A percentile compares a stretch with the other conserved stretches of the same genome.
phyloP scores from a whole-genome alignment of 2,888 invertebrate species.

The Cecidostiba fungosa region DNA sequence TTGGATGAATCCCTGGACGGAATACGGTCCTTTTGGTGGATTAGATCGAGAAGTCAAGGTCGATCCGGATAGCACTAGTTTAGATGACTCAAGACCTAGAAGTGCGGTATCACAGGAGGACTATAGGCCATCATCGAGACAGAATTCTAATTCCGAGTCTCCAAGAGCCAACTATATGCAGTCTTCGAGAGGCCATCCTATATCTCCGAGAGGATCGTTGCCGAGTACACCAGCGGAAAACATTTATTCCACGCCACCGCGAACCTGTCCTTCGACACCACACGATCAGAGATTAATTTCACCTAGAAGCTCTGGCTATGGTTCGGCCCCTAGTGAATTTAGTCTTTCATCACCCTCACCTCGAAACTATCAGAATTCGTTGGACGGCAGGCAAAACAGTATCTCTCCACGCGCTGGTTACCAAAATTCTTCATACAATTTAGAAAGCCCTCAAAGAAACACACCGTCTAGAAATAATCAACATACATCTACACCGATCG shows the following conservation, averaged over 20 bases:
- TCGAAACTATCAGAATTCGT: conserved; percentile 70
- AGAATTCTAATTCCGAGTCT: conserved; percentile 73
- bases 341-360: conserved; percentile 70
- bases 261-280: conserved; percentile 70
- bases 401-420: conserved; percentile 59
- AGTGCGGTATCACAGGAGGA: conserved; percentile 77
- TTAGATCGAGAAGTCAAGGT: conserved; percentile 84
- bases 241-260: conserved; percentile 71
- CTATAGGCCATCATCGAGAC: conserved; percentile 75
- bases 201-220: conserved; percentile 76
- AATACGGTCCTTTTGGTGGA: conserved; percentile 75
- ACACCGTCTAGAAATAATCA: conserved; percentile 66
- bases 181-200: conserved; percentile 73
- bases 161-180: conserved; percentile 71
- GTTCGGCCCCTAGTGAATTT: conserved; percentile 70
- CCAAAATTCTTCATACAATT: conserved; percentile 65
- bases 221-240: conserved; percentile 71
- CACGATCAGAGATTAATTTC: conserved; percentile 74
- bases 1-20: conserved; percentile 78
- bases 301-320: conserved; percentile 75
- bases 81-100: conserved; percentile 77
- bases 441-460: conserved; percentile 71
- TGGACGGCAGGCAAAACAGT: conserved; percentile 71
- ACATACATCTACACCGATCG: conserved; percentile 61
- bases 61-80: conserved; percentile 88